Base-by-base conservation (phyloP, 2,113 vertebrate genomes). In the Syngnathus scovelli region DNA sequence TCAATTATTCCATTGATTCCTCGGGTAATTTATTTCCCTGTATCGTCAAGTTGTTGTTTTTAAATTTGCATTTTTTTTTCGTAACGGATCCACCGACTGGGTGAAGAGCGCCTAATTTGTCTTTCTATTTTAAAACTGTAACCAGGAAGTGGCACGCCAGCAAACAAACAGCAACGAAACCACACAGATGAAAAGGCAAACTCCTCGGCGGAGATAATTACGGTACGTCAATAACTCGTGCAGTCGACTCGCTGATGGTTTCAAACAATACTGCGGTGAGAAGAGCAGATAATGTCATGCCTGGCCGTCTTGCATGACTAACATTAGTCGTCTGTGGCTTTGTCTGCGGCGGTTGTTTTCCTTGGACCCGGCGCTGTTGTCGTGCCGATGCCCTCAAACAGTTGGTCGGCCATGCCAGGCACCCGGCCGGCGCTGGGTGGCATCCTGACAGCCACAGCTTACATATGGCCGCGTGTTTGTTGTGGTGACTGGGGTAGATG, bases 401-500 rank as follows among this genome's bases (percentile, higher is more conserved):
- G 73, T 69, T n/a, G 19, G 82, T 75, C 38, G 70, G 76, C 77
- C 67, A 80, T 46, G 79, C 73, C 78, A 76, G 39, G 64, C 80
- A 77, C 71, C 71, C 41, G 27, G 27, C 69, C 56, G 75, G 75
- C 75, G 49, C 79, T 85, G 83, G 85, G 82, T 82, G 85, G 86
- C 82, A 88, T 86, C 73, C 55, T 67, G 41, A 33, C 27, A 33
- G 27, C 41, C 9, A 67, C 78, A 75, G 78, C 79, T 78, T 78
- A 77, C 85, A 85, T 74, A 86, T 81, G 86, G 80, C 67, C 58
- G 72, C 43, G 62, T 83, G 82, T 83, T 85, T 89, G 82, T 84
- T 88, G 86, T 88, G 85, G 85, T 76, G 73, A 67, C 70, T 76
- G 70, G 77, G 75, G 71, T 66, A 68, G 69, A 73, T 60, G 71